phyloP scores from a whole-genome alignment of 2,113 vertebrate genomes.

The Upupa epops region DNA sequence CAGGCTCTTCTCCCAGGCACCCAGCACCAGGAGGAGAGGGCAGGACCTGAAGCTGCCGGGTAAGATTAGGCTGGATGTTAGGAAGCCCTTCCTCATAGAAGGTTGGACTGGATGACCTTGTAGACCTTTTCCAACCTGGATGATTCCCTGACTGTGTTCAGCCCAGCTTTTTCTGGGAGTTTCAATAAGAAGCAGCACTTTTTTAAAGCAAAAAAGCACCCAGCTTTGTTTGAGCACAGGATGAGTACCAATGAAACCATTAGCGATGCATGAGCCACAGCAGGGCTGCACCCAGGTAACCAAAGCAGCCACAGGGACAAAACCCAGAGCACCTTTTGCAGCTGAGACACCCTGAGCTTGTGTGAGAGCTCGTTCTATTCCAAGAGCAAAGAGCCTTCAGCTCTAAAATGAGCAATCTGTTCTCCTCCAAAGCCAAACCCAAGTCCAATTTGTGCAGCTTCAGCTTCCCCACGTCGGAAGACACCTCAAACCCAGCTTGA shows the following conservation, averaged over 20 bases:
- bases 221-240: not conserved
- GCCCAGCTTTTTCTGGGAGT: not conserved
- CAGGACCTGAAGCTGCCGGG: no score
- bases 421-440: not conserved
- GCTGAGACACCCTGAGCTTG: not conserved
- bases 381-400: not conserved
- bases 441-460: not conserved
- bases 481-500: not conserved
- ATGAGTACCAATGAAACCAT: not conserved
- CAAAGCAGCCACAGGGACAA: not conserved
- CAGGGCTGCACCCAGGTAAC: not conserved
- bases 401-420: not conserved
- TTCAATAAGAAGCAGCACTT: not conserved
- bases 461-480: not conserved
- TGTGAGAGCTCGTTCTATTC: not conserved
- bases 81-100: no score
- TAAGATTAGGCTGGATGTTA: no score
- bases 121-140: no score
- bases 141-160: not conserved
- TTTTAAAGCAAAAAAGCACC: not conserved
- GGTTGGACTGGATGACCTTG: no score
- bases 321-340: not conserved
- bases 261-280: not conserved
- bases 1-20: no score
- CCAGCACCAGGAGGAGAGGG: no score